Evolutionary conservation across 2,888 invertebrate genomes (phyloP), one percentile per base, ranked within the genome.

Genomic region (Platycheirus rosarum): DNA sequence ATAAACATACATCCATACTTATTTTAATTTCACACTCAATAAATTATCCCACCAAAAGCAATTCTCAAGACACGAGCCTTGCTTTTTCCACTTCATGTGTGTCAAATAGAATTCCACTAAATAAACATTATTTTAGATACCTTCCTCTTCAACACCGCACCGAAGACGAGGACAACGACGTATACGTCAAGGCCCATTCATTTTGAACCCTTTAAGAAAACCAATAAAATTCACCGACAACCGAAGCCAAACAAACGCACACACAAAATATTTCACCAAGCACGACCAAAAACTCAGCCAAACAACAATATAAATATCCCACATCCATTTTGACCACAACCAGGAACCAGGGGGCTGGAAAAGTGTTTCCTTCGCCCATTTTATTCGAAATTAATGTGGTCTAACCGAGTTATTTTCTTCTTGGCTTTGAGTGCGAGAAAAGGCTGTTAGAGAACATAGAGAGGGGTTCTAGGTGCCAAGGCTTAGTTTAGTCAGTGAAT

Each of bases 341-440:
- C 55, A 63, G 57, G 2, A 57, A 23, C 40, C 29, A 40, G 23
- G 23, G 57, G 68, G 37, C 49, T 57, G 32, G 16, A 11, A 60
- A 68, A 51, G n/a, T 71, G 53, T 68, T 68, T 35, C 16, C 60
- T 60, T 76, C 62, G 76, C 37, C 63, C 62, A 63, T 77, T 68
- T 76, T 63, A 77, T 68, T 68, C 48, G 26, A 62, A 82, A 82
- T 82, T 73, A 66, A 77, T 77, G 82, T 65, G 82, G 77, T 82
- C 77, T 82, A 82, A 82, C 82, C 82, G 46, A 82, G 68, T 68
- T 66, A 78, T 73, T 78, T 65, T 68, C 66, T 16, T 62, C 9
- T 53, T 71, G 37, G 69, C 55, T 71, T 60, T 66, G 60, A 57
- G 35, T 66, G 70, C 66, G 20, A 57, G 13, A 62, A 26, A 44